Conservation (phyloP, 1,140 invertebrate genomes). For the Drosophila novamexicana region DNA sequence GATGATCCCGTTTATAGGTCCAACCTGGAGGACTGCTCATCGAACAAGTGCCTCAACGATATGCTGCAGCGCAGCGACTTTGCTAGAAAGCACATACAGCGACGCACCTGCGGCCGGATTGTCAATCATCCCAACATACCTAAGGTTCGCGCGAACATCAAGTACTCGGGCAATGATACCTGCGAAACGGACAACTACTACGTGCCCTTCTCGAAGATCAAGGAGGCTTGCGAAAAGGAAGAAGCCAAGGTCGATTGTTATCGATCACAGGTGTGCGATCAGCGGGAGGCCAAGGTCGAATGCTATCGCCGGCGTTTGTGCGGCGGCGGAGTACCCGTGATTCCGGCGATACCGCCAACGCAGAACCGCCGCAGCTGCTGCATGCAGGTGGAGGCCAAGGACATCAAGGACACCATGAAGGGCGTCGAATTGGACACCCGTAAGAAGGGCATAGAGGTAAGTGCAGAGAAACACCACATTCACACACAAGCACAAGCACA, state of each 20-base stretch:
- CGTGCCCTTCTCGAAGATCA: conserved; percentile 77
- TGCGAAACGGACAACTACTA: conserved; percentile 70
- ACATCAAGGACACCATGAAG: conserved; percentile 73
- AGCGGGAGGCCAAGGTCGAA: conserved; percentile 61
- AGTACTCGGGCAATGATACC: conserved; percentile 77
- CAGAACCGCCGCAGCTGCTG: conserved; percentile 61
- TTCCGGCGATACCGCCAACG: conserved; percentile 28
- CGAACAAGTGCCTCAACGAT: conserved; percentile 52
- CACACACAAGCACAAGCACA: neutral
- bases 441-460: conserved; percentile 80
- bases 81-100: conserved; percentile 70
- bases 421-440: conserved; percentile 73
- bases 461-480: neutral
- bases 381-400: conserved; percentile 71
- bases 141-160: conserved; percentile 78
- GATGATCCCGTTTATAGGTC: conserved; percentile 53
- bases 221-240: conserved; percentile 58
- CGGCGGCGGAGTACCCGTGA: conserved; percentile 34
- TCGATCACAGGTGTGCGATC: conserved; percentile 52
- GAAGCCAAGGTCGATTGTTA: conserved; percentile 71
- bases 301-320: conserved; percentile 64
- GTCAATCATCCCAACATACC: conserved; percentile 76
- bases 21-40: conserved; percentile 33
- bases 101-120: conserved; percentile 71
- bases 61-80: conserved; percentile 70